A percentile compares a stretch with the other conserved stretches of the same genome.
Evolutionary conservation across 2,113 vertebrate species (phyloP).

Genomic region (Murina feae): DNA sequence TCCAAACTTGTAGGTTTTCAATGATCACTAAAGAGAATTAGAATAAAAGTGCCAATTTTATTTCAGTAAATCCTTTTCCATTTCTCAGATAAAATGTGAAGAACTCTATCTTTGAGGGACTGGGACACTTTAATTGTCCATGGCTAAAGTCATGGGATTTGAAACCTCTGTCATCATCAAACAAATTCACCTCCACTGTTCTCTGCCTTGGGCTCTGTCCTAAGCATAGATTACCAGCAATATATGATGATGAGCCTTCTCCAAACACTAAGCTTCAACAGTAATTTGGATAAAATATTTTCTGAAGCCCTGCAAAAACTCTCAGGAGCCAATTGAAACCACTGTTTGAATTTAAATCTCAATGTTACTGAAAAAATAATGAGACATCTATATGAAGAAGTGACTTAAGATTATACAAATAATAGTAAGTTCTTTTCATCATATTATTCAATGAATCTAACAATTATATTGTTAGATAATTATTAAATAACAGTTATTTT

Average conservation of each 20-base stretch:
- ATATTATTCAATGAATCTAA: background rate
- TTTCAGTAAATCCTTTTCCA: background rate
- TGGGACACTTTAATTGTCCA: too few species aligned
- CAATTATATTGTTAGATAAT: background rate
- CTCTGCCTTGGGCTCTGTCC: background rate
- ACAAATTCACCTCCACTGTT: background rate
- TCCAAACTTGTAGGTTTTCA: background rate
- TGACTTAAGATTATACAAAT: background rate
- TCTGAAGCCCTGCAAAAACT: background rate
- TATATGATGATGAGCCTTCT: background rate
- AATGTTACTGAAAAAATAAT: background rate
- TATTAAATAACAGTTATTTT: background rate
- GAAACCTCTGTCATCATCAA: fast-evolving
- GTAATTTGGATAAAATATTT: background rate
- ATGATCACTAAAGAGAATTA: background rate
- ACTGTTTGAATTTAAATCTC: background rate
- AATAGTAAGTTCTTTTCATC: background rate
- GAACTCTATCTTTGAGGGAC: background rate
- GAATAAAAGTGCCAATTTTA: background rate
- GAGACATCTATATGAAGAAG: background rate
- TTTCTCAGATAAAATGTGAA: background rate
- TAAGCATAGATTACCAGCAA: background rate
- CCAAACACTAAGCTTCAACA: background rate
- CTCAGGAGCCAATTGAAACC: background rate
- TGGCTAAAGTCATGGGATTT: background rate